Conservation (phyloP, 2,797 vertebrate species). For the Picus viridis region DNA sequence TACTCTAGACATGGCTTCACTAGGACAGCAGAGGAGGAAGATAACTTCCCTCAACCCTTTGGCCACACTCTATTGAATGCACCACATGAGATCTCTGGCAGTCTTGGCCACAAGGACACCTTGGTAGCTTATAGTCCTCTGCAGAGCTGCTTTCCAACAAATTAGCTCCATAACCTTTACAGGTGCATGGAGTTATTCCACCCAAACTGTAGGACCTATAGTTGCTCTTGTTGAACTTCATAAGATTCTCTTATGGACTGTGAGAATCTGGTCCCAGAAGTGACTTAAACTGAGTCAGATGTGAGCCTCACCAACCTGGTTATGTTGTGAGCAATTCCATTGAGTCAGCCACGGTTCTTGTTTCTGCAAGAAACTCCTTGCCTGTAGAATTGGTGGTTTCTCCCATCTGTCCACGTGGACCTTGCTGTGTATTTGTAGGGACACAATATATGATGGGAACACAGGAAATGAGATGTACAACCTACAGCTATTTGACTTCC, state of each 20-base stretch:
- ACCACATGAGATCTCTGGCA: no score
- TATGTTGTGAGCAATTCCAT: background rate
- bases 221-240: no score
- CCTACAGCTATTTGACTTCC: background rate
- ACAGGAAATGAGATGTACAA: background rate
- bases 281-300: background rate
- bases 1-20: no score
- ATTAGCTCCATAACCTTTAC: no score
- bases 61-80: no score
- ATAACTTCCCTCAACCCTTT: no score
- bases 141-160: no score
- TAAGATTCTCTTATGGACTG: background rate
- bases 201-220: no score
- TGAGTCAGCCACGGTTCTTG: fast-evolving
- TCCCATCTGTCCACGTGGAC: background rate
- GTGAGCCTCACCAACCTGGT: background rate
- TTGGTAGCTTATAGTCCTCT: no score
- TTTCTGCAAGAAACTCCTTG: background rate
- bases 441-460: background rate
- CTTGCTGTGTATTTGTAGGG: background rate
- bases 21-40: no score
- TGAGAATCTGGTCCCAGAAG: background rate
- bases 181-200: no score
- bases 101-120: no score
- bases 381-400: background rate